These are phyloP conservation scores for Adelphocoris suturalis DNA, from an alignment of 2,888 invertebrate genomes.

Conservation along the genomic window DNA sequence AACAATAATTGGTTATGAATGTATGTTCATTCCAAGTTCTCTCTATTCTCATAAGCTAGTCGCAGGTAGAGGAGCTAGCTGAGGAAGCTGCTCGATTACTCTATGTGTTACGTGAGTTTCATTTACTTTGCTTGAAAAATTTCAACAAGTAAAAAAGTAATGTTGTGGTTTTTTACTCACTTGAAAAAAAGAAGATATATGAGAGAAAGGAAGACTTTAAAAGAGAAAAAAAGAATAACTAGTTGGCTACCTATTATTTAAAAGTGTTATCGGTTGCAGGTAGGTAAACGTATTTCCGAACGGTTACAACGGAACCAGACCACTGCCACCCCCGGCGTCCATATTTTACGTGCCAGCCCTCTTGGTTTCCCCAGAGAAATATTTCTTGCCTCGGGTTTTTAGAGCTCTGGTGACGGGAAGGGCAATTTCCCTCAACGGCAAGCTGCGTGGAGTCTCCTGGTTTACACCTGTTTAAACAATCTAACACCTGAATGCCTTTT, in stretches of 20 bases:
- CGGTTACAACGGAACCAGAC: not conserved
- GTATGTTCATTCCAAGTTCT: too few species aligned
- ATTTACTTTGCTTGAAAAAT: too few species aligned
- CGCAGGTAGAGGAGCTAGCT: too few species aligned
- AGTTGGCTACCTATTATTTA: not conserved
- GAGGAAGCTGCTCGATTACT: too few species aligned
- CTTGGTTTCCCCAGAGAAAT: not conserved
- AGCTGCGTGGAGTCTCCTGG: not conserved
- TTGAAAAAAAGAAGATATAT: too few species aligned
- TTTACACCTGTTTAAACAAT: conserved; percentile 58
- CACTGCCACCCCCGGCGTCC: not conserved
- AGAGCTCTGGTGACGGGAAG: not conserved
- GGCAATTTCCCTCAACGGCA: not conserved
- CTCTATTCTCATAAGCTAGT: too few species aligned
- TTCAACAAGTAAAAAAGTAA: too few species aligned
- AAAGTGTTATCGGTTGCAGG: conserved; percentile 7
- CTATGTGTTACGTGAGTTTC: too few species aligned
- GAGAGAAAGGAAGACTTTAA: too few species aligned
- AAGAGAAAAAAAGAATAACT: not conserved
- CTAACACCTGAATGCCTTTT: conserved; percentile 42
- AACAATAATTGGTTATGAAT: too few species aligned
- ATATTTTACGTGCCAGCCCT: not conserved
- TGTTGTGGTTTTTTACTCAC: too few species aligned
- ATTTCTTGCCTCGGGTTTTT: not conserved
- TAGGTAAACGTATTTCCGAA: conserved; percentile 3